A percentile compares a stretch with the other conserved stretches of the same genome.
These are phyloP conservation scores for Ornithoptera priamus DNA, from an alignment of 2,888 invertebrate genomes.

Conservation along the genomic window DNA sequence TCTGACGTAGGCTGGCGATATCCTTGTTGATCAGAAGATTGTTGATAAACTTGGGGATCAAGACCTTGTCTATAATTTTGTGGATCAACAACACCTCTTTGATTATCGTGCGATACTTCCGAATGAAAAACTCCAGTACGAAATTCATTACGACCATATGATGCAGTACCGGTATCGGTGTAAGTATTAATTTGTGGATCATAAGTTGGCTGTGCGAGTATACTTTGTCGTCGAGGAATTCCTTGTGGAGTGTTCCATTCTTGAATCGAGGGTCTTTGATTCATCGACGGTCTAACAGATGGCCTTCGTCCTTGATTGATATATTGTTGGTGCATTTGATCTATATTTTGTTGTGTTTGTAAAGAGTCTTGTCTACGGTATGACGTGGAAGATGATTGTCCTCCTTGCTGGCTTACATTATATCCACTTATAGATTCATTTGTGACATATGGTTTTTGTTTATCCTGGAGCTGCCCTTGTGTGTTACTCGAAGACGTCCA, in stretches of 20 bases:
- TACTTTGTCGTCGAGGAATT: slow-evolving; percentile 60
- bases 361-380: slow-evolving; percentile 59
- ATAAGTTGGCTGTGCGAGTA: slow-evolving; percentile 62
- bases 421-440: slow-evolving; percentile 58
- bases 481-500: slow-evolving; percentile 51
- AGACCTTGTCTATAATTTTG: slow-evolving; percentile 54
- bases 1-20: slow-evolving; percentile 49
- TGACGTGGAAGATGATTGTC: slow-evolving; percentile 40
- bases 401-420: slow-evolving; percentile 44
- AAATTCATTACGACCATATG: slow-evolving; percentile 60
- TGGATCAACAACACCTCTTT: slow-evolving; percentile 48
- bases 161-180: slow-evolving; percentile 50
- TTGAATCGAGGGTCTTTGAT: slow-evolving; percentile 57
- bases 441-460: slow-evolving; percentile 55
- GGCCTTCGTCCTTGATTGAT: slow-evolving; percentile 61
- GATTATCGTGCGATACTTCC: slow-evolving; percentile 56
- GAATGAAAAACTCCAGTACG: slow-evolving; percentile 68
- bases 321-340: slow-evolving; percentile 63
- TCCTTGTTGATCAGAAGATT: slow-evolving; percentile 45
- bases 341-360: slow-evolving; percentile 59
- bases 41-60: slow-evolving; percentile 60
- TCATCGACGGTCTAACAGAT: slow-evolving; percentile 53
- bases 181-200: slow-evolving; percentile 57
- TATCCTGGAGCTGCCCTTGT: slow-evolving; percentile 51
- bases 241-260: slow-evolving; percentile 62